Evolutionary conservation across 1,140 invertebrate species (phyloP).

Genomic region (Aphaenogaster rudis): DNA sequence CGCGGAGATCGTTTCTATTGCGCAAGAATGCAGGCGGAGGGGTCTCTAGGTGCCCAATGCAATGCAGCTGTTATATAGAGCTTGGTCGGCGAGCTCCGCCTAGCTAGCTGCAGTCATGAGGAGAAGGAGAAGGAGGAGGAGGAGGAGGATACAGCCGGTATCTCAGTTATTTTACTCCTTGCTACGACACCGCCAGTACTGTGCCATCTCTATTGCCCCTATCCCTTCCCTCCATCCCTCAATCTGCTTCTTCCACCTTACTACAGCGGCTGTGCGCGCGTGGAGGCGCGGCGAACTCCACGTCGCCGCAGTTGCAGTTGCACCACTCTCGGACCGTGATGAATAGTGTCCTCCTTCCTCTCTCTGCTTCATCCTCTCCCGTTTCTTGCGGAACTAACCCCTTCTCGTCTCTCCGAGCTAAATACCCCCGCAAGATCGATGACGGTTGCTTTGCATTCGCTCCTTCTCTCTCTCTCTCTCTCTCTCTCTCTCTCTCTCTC

Average conservation of each 20-base stretch:
- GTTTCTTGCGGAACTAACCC: neutral
- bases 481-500: too few species aligned
- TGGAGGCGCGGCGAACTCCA: conserved; percentile 69
- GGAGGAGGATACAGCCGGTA: conserved; percentile 67
- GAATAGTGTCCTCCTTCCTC: conserved; percentile 61
- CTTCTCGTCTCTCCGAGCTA: conserved; percentile 19
- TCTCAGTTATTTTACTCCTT: conserved; percentile 80
- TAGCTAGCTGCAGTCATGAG: conserved; percentile 73
- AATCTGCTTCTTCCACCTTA: conserved; percentile 57
- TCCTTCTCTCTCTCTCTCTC: too few species aligned
- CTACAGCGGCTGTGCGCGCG: conserved; percentile 49
- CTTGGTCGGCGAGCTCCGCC: conserved; percentile 77
- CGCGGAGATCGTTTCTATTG: conserved; percentile 66
- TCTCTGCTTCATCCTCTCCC: neutral
- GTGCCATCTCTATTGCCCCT: conserved; percentile 76
- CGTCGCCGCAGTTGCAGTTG: conserved; percentile 75
- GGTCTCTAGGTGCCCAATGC: conserved; percentile 71
- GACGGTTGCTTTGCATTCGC: neutral
- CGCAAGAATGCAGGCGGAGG: conserved; percentile 72
- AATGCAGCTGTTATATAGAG: conserved; percentile 76
- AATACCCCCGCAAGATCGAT: conserved; percentile 35
- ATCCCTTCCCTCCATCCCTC: conserved; percentile 64
- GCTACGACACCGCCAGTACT: conserved; percentile 79
- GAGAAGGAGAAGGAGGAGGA: conserved; percentile 77
- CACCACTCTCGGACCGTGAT: conserved; percentile 65